phyloP scores from a whole-genome alignment of 2,888 invertebrate genomes.

The Shargacucullia verbasci region DNA sequence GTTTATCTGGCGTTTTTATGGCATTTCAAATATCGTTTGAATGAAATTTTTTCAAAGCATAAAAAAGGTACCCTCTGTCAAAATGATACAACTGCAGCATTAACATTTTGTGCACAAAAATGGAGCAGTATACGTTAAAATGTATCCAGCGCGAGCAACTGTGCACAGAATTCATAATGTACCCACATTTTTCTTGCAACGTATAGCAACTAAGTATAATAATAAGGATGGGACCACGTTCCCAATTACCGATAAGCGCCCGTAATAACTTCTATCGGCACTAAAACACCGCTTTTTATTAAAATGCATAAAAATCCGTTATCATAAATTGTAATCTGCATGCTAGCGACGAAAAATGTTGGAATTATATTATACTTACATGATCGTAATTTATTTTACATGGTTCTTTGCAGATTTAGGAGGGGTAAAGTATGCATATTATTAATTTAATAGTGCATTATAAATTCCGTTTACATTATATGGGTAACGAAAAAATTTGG shows the following conservation, averaged over 20 bases:
- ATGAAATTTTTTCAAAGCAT: no score
- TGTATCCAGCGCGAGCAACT: slow-evolving; percentile 41
- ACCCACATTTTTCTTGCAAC: slow-evolving; percentile 45
- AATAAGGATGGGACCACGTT: slow-evolving; percentile 59
- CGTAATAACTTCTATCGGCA: slow-evolving; percentile 51
- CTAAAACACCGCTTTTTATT: slow-evolving; percentile 50
- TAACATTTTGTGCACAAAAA: slow-evolving; percentile 40
- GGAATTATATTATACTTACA: slow-evolving; percentile 48
- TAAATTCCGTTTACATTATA: slow-evolving; percentile 5
- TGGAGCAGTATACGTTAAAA: slow-evolving; percentile 36
- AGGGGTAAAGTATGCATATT: slow-evolving; percentile 28
- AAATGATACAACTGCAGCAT: slow-evolving; percentile 25
- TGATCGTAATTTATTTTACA: slow-evolving; percentile 49
- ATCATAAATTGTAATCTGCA: slow-evolving; percentile 59
- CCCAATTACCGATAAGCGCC: slow-evolving; percentile 66
- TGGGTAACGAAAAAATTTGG: not conserved
- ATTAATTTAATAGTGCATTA: slow-evolving; percentile 34
- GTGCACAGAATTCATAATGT: slow-evolving; percentile 47
- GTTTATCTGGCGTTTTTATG: no score
- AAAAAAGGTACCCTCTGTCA: not conserved
- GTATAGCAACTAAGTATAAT: slow-evolving; percentile 36
- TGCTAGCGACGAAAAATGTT: slow-evolving; percentile 45
- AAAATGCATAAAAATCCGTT: slow-evolving; percentile 58
- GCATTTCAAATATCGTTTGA: not conserved
- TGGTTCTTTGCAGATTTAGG: slow-evolving; percentile 35